Conservation (phyloP, 2,888 invertebrate genomes). For the Serrognathus titanus region DNA sequence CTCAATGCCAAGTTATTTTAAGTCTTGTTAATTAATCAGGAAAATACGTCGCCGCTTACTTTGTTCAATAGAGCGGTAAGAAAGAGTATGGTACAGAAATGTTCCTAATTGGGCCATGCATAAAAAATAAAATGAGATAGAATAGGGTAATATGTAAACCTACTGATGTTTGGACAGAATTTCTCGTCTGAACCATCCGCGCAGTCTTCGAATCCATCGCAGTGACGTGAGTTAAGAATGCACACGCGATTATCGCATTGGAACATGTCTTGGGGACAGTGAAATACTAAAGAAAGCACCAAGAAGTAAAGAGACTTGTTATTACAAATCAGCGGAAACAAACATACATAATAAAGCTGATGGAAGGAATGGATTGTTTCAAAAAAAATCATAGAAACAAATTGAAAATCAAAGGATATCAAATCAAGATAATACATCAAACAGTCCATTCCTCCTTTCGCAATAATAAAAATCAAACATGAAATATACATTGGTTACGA, state of each 20-base stretch:
- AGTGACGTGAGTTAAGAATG: constrained; percentile 55
- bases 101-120: background rate
- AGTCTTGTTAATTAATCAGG: too few species aligned
- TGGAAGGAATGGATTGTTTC: background rate
- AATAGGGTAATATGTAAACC: background rate
- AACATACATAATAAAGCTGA: background rate
- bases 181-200: constrained; percentile 61
- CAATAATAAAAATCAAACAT: too few species aligned
- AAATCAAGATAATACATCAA: too few species aligned
- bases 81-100: background rate
- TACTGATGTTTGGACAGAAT: background rate
- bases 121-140: background rate
- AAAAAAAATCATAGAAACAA: too few species aligned
- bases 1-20: too few species aligned
- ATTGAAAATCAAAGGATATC: too few species aligned
- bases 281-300: constrained; percentile 8
- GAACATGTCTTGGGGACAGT: constrained; percentile 53
- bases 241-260: constrained; percentile 54
- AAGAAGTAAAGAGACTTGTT: background rate
- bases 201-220: constrained; percentile 61
- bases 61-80: too few species aligned
- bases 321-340: background rate
- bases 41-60: too few species aligned
- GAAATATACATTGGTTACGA: too few species aligned
- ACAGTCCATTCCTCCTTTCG: too few species aligned